Evolutionary conservation across 2,113 vertebrate genomes (phyloP), one percentile per base, ranked within the genome.

Genomic region (Oceanites oceanicus): DNA sequence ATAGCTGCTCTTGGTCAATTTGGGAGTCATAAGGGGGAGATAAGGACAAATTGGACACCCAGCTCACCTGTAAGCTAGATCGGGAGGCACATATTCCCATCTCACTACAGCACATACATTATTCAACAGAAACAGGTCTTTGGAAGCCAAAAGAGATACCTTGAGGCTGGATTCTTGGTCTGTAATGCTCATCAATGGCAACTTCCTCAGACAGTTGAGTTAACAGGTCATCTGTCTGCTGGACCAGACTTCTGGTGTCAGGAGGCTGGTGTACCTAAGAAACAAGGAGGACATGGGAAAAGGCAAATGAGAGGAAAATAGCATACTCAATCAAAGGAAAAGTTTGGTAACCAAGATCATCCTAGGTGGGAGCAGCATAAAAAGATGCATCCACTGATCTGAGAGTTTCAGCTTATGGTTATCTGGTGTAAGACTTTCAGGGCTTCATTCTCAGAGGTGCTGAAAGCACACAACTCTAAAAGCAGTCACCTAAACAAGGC

Each of bases 181-280:
- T 96, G 42, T 79, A 88, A 68, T 85, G 96, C 65, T 98, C 95
- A 94, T 99, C 99, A 94, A 99, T 99, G 78, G 98, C 97, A 96
- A 98, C 98, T 94, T 99, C 99, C 44, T 99, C 99, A 38, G 98
- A 95, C 97, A 99, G 97, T 22, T 99, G 99, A 82, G 96, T 98
- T 82, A 99, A 97, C 61, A 99, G 97, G 94, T 99, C 99, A 96
- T 99, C 98, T 16, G 98, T 96, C 96, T 98, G 98, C 96, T 99
- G 98, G 22, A 97, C 97, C 81, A 99, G 98, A 67, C 98, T 99
- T 96, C 99, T 98, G 68, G 85, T 96, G 81, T 99, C 98, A 42
- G 98, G 98, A 90, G 98, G 97, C 25, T 97, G 98, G 86, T 99
- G 97, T 58, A 97, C 96, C 99, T 99, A 94, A 40, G 79, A 76